Conservation (phyloP, 2,113 vertebrate species). For the Forbesichthys agassizii region DNA sequence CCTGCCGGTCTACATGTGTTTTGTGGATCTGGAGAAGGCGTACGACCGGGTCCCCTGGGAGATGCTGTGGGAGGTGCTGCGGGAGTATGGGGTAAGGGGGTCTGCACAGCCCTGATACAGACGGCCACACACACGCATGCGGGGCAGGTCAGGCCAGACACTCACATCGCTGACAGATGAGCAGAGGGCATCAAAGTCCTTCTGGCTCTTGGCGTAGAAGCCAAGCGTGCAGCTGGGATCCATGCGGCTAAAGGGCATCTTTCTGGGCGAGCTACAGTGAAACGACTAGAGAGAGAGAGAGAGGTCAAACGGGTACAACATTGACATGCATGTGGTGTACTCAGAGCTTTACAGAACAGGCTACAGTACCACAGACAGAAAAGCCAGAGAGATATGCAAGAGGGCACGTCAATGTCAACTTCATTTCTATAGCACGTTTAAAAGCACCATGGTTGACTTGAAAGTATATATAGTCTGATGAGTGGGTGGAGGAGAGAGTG, state of each 20-base stretch:
- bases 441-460: too few species aligned
- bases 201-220: conserved; percentile 83
- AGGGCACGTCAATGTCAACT: too few species aligned
- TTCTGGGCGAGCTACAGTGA: conserved; percentile 88
- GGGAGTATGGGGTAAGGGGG: too few species aligned
- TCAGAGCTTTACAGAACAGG: not conserved
- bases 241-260: conserved; percentile 88
- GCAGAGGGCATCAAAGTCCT: conserved; percentile 86
- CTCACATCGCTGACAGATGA: conserved; percentile 80
- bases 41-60: too few species aligned
- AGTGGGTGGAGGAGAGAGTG: not conserved
- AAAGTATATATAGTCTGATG: too few species aligned
- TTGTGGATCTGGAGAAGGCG: too few species aligned
- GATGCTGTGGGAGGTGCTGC: too few species aligned
- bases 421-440: too few species aligned
- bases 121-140: too few species aligned
- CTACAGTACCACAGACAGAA: not conserved
- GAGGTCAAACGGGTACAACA: too few species aligned
- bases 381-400: not conserved
- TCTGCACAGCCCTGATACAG: too few species aligned
- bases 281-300: conserved; percentile 76
- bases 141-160: not conserved
- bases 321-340: not conserved
- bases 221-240: conserved; percentile 93
- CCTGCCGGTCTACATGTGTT: too few species aligned